phyloP scores from a whole-genome alignment of 30 jellyfish, hydroid and myxozoan genomes.

The Aurelia sp. region DNA sequence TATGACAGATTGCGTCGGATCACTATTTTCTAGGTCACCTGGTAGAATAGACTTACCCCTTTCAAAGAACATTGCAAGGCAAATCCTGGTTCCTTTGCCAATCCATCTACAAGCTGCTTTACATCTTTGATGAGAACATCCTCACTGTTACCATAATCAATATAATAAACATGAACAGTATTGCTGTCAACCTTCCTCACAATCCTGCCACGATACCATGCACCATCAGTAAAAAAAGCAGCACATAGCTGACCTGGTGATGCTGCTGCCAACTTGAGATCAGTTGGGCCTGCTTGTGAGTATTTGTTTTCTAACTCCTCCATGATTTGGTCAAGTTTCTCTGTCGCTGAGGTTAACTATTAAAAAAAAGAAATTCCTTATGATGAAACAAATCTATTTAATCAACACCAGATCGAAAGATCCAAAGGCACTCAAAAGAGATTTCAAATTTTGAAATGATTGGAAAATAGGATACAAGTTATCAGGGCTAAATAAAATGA shows the following conservation, averaged over 20 bases:
- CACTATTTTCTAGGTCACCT: too few relatives aligned
- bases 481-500: too few relatives aligned
- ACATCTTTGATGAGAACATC: slow-evolving; percentile 7
- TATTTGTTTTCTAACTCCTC: slow-evolving; percentile 55
- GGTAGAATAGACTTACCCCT: slow-evolving; percentile 1
- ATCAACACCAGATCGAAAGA: background rate
- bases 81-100: slow-evolving; percentile 45
- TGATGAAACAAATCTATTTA: background rate
- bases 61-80: slow-evolving; percentile 66
- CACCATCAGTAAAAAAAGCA: slow-evolving; percentile 78
- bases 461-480: too few relatives aligned
- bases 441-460: too few relatives aligned
- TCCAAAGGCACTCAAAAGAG: background rate
- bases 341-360: slow-evolving; percentile 20
- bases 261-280: slow-evolving; percentile 30
- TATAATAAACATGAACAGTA: slow-evolving; percentile 43
- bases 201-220: slow-evolving; percentile 82
- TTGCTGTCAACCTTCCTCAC: slow-evolving; percentile 45
- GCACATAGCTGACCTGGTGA: slow-evolving; percentile 68
- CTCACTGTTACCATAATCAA: slow-evolving; percentile 86
- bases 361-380: background rate
- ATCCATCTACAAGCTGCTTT: slow-evolving; percentile 53
- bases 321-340: slow-evolving; percentile 36
- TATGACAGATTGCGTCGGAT: too few relatives aligned
- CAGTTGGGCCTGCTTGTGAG: slow-evolving; percentile 28